Conservation (phyloP, 2,797 vertebrate genomes). For the Momotus momota region DNA sequence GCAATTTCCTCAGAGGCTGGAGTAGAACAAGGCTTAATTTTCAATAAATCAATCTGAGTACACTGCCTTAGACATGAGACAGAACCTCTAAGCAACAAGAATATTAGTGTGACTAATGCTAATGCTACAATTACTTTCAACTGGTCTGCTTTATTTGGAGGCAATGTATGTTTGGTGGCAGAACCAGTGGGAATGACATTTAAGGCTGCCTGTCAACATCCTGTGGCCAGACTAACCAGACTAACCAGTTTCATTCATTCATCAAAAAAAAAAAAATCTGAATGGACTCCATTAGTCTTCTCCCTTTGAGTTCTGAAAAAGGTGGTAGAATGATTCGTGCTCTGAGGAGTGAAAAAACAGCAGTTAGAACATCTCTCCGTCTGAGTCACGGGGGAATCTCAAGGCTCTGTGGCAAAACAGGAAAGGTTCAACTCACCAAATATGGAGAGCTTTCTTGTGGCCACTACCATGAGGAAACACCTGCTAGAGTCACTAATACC, state of each 20-base stretch:
- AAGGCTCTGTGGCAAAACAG: background rate
- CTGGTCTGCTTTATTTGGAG: background rate
- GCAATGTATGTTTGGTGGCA: background rate
- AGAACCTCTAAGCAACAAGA: background rate
- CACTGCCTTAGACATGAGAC: background rate
- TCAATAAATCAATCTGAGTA: background rate
- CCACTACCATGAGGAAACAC: background rate
- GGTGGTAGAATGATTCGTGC: rapidly evolving
- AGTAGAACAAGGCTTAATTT: background rate
- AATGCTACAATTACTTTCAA: background rate
- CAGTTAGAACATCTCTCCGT: background rate
- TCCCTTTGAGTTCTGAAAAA: background rate
- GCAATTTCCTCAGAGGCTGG: background rate
- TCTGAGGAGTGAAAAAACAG: background rate
- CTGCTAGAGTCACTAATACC: background rate
- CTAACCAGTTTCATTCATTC: background rate
- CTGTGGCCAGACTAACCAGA: background rate
- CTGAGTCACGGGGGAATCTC: background rate
- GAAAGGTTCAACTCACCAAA: background rate
- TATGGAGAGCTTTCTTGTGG: background rate
- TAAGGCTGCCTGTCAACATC: background rate
- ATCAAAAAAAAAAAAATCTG: background rate
- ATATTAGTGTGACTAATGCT: background rate
- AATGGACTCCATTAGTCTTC: background rate
- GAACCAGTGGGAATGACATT: background rate